Evolutionary conservation across 2,113 vertebrate species (phyloP), one percentile per base, ranked within the genome.

Genomic region (Emydura subglobosa): DNA sequence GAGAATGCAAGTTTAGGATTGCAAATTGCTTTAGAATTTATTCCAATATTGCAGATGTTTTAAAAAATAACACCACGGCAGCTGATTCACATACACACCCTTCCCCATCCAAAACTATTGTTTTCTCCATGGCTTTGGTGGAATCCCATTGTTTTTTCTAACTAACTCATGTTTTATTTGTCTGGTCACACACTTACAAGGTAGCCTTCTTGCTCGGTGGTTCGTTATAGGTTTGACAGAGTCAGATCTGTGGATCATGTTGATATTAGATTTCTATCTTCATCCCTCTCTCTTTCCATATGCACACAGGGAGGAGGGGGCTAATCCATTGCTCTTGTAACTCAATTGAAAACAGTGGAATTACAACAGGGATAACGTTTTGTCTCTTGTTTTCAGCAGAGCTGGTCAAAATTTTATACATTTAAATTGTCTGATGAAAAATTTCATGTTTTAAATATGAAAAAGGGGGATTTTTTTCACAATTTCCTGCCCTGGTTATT

Each of bases 1-100:
- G 82, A 94, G 81, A 94, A 94, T 68, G 78, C 51, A 87, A 92
- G 53, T 79, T 86, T 79, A 85, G 92, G 80, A n/a, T 86, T 84
- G 50, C 49, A 81, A 65, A 81, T 51, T 83, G 49, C 11, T 81
- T 96, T 5, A 0, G 86, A 84, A 81, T 86, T 39, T 86, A 85
- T 91, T 81, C 54, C 50, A 79, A n/a, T 79, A 44, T 10, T 29
- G 29, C 5, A 0, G 54, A 80, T 39, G 31, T 68, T 95, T 80
- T 50, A 7, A 44, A 65, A 2, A 6, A 42, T 12, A 24, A 2
- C 49, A 7, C 4, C 24, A 17, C 80, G 81, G 68, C 10, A 17
- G 31, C 72, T 14, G 5, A 21, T 68, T n/a, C 65, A n/a, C 17
- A 21, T 12, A 12, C 50, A 13, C 13, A 9, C 10, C 11, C 9